A percentile compares a stretch with the other conserved stretches of the same genome.
These are phyloP conservation scores for Lanius ludovicianus DNA, from an alignment of 2,113 vertebrate species.

Conservation along the genomic window DNA sequence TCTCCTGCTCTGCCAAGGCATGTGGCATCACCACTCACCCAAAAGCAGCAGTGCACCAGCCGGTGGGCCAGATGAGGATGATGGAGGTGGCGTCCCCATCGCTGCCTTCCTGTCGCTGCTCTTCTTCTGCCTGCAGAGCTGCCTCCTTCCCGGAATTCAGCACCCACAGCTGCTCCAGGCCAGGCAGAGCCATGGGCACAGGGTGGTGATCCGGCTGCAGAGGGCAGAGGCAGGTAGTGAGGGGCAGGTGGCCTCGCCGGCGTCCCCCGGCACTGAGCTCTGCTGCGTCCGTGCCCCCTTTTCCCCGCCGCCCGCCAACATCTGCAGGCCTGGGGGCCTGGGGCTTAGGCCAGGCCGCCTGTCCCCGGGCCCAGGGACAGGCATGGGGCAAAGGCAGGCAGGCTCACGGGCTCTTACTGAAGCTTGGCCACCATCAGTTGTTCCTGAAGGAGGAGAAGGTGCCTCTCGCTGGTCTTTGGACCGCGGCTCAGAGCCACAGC, in stretches of 20 bases:
- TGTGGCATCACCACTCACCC: background rate
- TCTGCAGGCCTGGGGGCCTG: background rate
- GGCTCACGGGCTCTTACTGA: background rate
- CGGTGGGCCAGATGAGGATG: background rate
- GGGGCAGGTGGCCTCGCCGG: background rate
- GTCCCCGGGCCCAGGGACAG: too few species aligned
- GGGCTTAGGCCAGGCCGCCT: background rate
- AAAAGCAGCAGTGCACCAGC: background rate
- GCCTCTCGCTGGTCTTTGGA: background rate
- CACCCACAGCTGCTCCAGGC: background rate
- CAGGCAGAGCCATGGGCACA: background rate
- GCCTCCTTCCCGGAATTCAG: accelerated
- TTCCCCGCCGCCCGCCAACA: accelerated
- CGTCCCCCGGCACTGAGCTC: accelerated
- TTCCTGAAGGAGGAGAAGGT: background rate
- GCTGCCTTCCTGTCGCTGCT: accelerated
- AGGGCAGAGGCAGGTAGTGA: background rate
- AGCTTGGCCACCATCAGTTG: too few species aligned
- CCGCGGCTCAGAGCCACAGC: accelerated
- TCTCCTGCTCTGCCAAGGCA: background rate
- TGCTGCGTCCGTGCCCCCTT: too few species aligned
- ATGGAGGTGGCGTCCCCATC: background rate
- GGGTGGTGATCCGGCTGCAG: background rate
- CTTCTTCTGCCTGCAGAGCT: accelerated
- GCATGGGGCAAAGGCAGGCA: background rate